A percentile compares a stretch with the other conserved stretches of the same genome.
Conservation (phyloP, 92 coral and sea anemone genomes). For the Plumapathes pennacea region DNA sequence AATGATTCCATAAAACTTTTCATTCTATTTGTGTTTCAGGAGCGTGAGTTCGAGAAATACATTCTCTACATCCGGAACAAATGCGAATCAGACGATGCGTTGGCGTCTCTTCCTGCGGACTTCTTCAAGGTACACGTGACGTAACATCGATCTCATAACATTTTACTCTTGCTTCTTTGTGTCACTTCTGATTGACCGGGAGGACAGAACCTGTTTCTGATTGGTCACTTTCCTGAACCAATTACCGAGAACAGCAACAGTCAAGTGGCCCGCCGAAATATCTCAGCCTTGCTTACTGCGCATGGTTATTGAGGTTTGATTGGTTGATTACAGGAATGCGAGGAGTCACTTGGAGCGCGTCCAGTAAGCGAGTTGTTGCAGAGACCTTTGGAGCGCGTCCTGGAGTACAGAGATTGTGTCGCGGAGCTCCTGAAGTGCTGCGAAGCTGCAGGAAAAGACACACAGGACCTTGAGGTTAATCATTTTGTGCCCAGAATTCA, state of each 20-base stretch:
- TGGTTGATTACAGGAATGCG: conserved; percentile 41
- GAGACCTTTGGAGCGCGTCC: conserved; percentile 81
- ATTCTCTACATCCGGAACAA: conserved; percentile 81
- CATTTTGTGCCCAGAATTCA: no score
- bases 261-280: no score
- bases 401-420: conserved; percentile 74
- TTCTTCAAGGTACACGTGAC: conserved; percentile 66
- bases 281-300: no score
- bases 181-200: no score
- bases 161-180: not conserved
- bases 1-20: no score
- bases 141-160: not conserved
- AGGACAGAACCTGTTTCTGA: no score
- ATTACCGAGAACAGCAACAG: not conserved
- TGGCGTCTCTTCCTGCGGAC: conserved; percentile 67
- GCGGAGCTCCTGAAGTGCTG: conserved; percentile 68
- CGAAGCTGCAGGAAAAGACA: conserved; percentile 61
- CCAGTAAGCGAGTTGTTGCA: conserved; percentile 79
- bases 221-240: no score
- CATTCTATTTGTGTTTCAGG: conserved; percentile 35
- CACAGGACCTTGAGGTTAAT: conserved; percentile 82
- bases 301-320: no score
- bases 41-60: conserved; percentile 84
- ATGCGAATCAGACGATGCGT: conserved; percentile 73
- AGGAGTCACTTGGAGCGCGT: conserved; percentile 45